Conservation (phyloP, 2,113 vertebrate genomes). For the Porphyrio hochstetteri region DNA sequence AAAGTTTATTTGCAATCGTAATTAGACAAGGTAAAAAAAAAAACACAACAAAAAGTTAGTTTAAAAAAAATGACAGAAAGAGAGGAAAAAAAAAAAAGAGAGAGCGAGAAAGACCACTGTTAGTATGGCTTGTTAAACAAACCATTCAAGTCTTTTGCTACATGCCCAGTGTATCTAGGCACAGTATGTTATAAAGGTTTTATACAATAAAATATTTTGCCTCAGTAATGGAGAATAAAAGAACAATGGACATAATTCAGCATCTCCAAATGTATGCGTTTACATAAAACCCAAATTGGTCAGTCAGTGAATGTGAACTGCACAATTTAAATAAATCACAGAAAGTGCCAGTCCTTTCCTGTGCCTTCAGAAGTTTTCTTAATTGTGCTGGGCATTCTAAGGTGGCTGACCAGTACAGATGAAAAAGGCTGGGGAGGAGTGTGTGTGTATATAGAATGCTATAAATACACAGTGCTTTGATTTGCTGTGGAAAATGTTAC, state of each 20-base stretch:
- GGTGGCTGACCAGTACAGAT: background rate
- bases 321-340: conserved; percentile 34
- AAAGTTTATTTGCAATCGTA: conserved; percentile 50
- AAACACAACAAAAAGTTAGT: conserved; percentile 27
- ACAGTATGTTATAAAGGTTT: conserved; percentile 17
- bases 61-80: background rate
- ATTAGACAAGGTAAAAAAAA: conserved; percentile 44
- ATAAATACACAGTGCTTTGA: conserved; percentile 33
- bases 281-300: background rate
- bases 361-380: conserved; percentile 35
- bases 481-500: conserved; percentile 31
- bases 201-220: conserved; percentile 41
- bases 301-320: conserved; percentile 23
- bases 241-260: conserved; percentile 2
- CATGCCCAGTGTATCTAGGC: conserved; percentile 31
- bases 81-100: background rate
- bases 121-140: conserved; percentile 46
- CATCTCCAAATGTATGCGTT: background rate
- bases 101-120: background rate
- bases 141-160: conserved; percentile 14
- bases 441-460: background rate
- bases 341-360: conserved; percentile 15
- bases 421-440: background rate
- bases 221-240: conserved; percentile 2
- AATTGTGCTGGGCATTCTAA: conserved; percentile 25